Evolutionary conservation across 1,140 invertebrate species (phyloP).

Genomic region (Protaetia brevitarsis): DNA sequence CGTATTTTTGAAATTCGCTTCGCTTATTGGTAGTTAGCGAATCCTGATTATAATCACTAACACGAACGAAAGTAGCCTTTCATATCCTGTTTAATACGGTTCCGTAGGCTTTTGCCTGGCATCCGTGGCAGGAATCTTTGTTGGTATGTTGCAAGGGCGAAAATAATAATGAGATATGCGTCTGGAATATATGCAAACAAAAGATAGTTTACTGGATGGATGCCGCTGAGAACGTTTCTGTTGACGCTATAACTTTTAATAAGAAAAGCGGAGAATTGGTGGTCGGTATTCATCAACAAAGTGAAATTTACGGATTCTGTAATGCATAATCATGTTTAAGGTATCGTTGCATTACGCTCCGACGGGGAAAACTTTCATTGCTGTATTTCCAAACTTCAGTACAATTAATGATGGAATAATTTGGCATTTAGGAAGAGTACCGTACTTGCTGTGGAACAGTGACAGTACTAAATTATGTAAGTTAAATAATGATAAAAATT

Average conservation of each 20-base stretch:
- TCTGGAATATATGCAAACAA: background rate
- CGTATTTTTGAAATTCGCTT: too few relatives aligned
- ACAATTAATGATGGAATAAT: background rate
- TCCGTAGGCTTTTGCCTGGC: background rate
- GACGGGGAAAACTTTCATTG: background rate
- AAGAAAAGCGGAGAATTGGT: background rate
- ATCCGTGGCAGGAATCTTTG: slow-evolving; percentile 4
- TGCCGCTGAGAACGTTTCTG: background rate
- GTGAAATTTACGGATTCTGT: background rate
- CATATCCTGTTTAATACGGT: background rate
- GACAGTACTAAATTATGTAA: background rate
- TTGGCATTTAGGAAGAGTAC: slow-evolving; percentile 4
- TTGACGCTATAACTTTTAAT: slow-evolving; percentile 3
- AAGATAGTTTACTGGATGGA: background rate
- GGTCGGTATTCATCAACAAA: background rate
- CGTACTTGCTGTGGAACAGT: background rate
- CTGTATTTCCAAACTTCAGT: background rate
- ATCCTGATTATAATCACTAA: too few relatives aligned
- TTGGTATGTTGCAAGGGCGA: background rate
- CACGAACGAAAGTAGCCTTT: background rate
- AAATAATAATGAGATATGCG: background rate
- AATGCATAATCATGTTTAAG: background rate
- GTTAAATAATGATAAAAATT: background rate
- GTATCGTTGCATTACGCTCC: background rate
- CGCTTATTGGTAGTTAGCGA: too few relatives aligned